Evolutionary conservation across 2,797 vertebrate genomes (phyloP).

Genomic region (Botia kubotai): DNA sequence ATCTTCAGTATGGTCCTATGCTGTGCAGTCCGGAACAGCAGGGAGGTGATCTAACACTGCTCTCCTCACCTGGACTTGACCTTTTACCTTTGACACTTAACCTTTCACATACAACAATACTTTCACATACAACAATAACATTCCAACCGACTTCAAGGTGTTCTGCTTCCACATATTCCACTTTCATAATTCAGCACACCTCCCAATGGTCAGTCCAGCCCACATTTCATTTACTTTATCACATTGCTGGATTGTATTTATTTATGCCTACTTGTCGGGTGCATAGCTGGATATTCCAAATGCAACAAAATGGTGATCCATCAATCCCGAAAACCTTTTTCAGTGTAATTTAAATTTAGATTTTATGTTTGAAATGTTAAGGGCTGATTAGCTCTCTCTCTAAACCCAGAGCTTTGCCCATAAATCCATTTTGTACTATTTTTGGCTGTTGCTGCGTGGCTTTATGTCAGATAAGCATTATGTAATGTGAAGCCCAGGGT

Average conservation of each 20-base stretch:
- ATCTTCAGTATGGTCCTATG: slow-evolving; percentile 98
- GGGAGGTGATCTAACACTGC: slow-evolving; percentile 87
- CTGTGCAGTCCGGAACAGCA: slow-evolving; percentile 92
- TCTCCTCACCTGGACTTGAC: neutral
- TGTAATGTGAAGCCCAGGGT: slow-evolving; percentile 59
- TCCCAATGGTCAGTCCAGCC: neutral
- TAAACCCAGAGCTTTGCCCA: neutral
- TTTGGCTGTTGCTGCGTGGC: slow-evolving; percentile 26
- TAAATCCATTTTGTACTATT: slow-evolving; percentile 21
- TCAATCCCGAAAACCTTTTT: slow-evolving; percentile 7
- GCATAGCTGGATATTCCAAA: slow-evolving; percentile 21
- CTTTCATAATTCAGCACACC: neutral
- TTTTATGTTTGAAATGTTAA: slow-evolving; percentile 23
- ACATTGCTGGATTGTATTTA: slow-evolving; percentile 23
- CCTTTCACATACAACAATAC: slow-evolving; percentile 40
- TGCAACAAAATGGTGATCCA: neutral
- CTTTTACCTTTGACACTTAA: slow-evolving; percentile 36
- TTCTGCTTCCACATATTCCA: slow-evolving; percentile 24
- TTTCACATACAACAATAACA: slow-evolving; percentile 55
- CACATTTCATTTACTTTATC: neutral
- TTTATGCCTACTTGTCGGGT: slow-evolving; percentile 56
- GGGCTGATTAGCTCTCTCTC: neutral
- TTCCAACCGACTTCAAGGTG: slow-evolving; percentile 53
- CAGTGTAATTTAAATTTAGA: slow-evolving; percentile 17
- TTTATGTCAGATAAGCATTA: slow-evolving; percentile 61